phyloP scores from a whole-genome alignment of 2,797 vertebrate species.

The Tapera naevia region DNA sequence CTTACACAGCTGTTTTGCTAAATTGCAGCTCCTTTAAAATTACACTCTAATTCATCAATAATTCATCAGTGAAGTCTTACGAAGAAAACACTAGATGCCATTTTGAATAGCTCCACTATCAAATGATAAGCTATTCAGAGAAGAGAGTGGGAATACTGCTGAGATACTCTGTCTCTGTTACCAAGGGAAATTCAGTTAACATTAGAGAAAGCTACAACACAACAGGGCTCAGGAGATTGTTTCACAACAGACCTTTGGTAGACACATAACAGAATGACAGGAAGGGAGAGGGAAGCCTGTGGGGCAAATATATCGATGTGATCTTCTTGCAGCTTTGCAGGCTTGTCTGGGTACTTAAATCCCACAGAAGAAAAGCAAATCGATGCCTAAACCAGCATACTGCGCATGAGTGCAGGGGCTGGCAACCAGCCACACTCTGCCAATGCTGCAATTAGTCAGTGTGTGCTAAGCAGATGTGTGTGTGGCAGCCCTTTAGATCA shows the following conservation, averaged over 20 bases:
- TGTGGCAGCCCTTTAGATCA: background rate
- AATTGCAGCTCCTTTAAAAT: slow-evolving; percentile 52
- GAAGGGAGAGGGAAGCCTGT: slow-evolving; percentile 34
- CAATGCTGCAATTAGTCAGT: background rate
- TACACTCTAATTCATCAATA: slow-evolving; percentile 45
- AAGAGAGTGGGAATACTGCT: background rate
- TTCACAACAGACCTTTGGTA: slow-evolving; percentile 41
- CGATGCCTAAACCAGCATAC: background rate
- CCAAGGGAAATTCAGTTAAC: background rate
- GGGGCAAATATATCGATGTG: slow-evolving; percentile 44
- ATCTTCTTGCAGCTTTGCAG: slow-evolving; percentile 44
- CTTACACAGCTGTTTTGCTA: slow-evolving; percentile 30
- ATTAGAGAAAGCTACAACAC: background rate
- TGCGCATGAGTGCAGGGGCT: background rate
- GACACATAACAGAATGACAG: background rate
- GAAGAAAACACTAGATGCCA: slow-evolving; percentile 38
- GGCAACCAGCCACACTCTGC: background rate
- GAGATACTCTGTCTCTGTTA: background rate
- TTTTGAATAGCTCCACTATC: slow-evolving; percentile 43
- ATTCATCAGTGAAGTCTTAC: background rate
- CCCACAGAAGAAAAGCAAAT: slow-evolving; percentile 12
- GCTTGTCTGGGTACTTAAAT: slow-evolving; percentile 41
- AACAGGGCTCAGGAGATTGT: background rate
- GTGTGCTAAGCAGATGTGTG: slow-evolving; percentile 6
- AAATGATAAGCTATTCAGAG: slow-evolving; percentile 23